A percentile compares a stretch with the other conserved stretches of the same genome.
Conservation (phyloP, 2,113 vertebrate species). For the Bostrychus sinensis region DNA sequence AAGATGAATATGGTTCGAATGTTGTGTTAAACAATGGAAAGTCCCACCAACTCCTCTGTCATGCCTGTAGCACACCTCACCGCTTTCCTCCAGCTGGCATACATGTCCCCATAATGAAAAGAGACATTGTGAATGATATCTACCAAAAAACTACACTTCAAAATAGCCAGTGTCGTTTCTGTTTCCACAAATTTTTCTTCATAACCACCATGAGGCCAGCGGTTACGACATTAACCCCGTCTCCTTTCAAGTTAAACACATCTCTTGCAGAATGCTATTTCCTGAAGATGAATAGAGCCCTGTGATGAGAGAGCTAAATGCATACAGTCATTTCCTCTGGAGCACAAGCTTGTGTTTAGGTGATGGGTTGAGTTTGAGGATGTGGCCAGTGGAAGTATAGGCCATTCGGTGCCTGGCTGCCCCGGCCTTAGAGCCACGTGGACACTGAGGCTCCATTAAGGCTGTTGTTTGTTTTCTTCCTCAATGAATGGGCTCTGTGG, state of each 20-base stretch:
- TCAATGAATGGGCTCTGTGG: neutral
- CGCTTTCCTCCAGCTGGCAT: neutral
- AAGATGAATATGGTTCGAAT: too few species aligned
- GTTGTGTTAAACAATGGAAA: too few species aligned
- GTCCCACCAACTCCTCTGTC: neutral
- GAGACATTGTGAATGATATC: neutral
- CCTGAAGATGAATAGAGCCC: constrained; percentile 67
- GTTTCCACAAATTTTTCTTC: constrained; percentile 22
- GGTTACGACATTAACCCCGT: constrained; percentile 43
- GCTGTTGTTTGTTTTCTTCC: constrained; percentile 39
- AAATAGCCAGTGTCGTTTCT: neutral
- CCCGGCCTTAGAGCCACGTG: constrained; percentile 50
- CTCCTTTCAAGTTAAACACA: constrained; percentile 62
- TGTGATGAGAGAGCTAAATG: constrained; percentile 67
- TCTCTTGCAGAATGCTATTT: constrained; percentile 56
- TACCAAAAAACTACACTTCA: neutral
- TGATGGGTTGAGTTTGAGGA: constrained; percentile 54
- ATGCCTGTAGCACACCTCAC: neutral
- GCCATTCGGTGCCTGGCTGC: constrained; percentile 37
- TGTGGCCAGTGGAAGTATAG: constrained; percentile 57
- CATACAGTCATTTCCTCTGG: constrained; percentile 65
- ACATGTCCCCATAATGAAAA: neutral
- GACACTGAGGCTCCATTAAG: constrained; percentile 31
- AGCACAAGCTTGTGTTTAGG: constrained; percentile 63
- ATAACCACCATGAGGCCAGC: constrained; percentile 35